A percentile compares a stretch with the other conserved stretches of the same genome.
Evolutionary conservation across 2,797 vertebrate species (phyloP).

Genomic region (Chaetodon trifasciatus): DNA sequence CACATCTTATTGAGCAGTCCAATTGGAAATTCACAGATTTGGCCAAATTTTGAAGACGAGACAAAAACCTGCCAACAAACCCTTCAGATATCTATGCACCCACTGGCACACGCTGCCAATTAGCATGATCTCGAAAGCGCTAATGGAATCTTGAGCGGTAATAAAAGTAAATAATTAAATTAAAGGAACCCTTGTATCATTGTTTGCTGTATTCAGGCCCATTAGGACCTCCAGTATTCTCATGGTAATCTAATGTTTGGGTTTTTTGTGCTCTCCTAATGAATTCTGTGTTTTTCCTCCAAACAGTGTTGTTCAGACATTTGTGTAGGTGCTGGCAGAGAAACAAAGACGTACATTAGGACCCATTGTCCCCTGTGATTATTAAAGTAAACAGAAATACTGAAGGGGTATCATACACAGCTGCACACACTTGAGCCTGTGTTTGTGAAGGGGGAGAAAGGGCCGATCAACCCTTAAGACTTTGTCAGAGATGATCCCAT

Average conservation of each 20-base stretch:
- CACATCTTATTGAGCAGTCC: slow-evolving; percentile 77
- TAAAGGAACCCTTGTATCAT: slow-evolving; percentile 77
- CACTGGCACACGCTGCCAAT: slow-evolving; percentile 78
- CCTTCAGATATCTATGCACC: slow-evolving; percentile 85
- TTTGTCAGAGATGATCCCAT: slow-evolving; percentile 78
- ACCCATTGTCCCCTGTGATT: slow-evolving; percentile 79
- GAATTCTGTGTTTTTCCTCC: slow-evolving; percentile 81
- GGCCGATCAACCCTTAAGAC: slow-evolving; percentile 83
- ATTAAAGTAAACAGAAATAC: slow-evolving; percentile 86
- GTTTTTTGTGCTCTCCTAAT: slow-evolving; percentile 77
- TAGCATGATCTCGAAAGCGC: slow-evolving; percentile 80
- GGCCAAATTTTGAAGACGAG: slow-evolving; percentile 81
- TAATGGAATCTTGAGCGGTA: slow-evolving; percentile 87
- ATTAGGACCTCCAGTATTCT: slow-evolving; percentile 83
- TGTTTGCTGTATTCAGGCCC: slow-evolving; percentile 78
- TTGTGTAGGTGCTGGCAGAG: slow-evolving; percentile 84
- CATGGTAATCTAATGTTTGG: slow-evolving; percentile 85
- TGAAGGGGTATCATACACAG: slow-evolving; percentile 79
- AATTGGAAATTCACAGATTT: slow-evolving; percentile 83
- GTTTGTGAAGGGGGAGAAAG: slow-evolving; percentile 76
- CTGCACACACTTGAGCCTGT: slow-evolving; percentile 82
- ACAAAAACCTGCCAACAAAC: slow-evolving; percentile 75
- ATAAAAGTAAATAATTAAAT: slow-evolving; percentile 85
- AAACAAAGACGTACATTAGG: slow-evolving; percentile 86
- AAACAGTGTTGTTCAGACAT: slow-evolving; percentile 82